Conservation (phyloP, 2,888 invertebrate species). For the Erannis defoliaria region DNA sequence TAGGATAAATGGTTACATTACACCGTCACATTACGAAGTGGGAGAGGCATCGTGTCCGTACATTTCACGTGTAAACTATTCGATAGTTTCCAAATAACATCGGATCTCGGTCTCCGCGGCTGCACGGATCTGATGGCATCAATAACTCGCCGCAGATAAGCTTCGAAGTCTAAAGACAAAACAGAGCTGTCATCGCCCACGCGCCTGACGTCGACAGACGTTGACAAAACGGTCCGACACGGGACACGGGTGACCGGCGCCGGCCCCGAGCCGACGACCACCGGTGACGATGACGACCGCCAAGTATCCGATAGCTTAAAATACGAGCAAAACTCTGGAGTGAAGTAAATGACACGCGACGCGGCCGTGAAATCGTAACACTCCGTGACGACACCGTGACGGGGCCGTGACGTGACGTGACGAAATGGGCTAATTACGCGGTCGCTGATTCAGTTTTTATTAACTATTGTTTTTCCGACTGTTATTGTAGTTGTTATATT, state of each 20-base stretch:
- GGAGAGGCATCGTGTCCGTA: constrained; percentile 1
- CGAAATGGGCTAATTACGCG: constrained; percentile 18
- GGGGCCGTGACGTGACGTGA: constrained; percentile 38
- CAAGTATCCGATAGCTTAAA: constrained; percentile 1
- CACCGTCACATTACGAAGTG: not conserved
- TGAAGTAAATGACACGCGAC: constrained; percentile 35
- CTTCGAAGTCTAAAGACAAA: constrained; percentile 15
- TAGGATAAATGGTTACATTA: constrained; percentile 1
- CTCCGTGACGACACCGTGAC: constrained; percentile 50
- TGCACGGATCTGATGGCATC: constrained; percentile 17
- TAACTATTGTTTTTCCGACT: constrained; percentile 31
- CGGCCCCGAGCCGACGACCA: not conserved
- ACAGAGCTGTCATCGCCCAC: constrained; percentile 34
- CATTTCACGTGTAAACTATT: not conserved
- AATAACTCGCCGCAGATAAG: constrained; percentile 15
- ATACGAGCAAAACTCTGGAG: constrained; percentile 25
- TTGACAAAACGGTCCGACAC: constrained; percentile 30
- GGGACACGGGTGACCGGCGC: constrained; percentile 8
- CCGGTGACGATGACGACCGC: constrained; percentile 4
- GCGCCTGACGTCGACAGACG: constrained; percentile 21
- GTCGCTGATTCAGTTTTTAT: constrained; percentile 34
- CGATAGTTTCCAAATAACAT: not conserved
- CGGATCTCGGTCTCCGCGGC: not conserved
- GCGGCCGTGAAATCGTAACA: constrained; percentile 33
- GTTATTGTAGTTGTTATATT: too few relatives aligned